A percentile compares a stretch with the other conserved stretches of the same genome.
Conservation (phyloP, 2,797 vertebrate genomes). For the Alfaro cultratus region DNA sequence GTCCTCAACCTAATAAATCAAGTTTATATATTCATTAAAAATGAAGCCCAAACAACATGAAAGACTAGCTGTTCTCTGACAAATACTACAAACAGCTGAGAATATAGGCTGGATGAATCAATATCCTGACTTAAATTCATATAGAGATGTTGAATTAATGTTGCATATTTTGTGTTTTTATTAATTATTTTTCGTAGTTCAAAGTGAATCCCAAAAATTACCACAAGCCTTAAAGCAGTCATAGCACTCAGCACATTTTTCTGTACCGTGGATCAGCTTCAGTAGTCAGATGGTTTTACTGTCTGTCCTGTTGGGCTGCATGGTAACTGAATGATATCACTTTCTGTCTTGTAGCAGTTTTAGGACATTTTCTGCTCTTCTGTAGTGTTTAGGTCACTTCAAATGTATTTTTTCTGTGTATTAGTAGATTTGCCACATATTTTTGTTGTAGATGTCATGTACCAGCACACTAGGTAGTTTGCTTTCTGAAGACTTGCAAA, state of each 20-base stretch:
- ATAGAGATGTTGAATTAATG: neutral
- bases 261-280: conserved; percentile 67
- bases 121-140: neutral
- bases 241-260: conserved; percentile 49
- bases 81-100: neutral
- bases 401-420: conserved; percentile 21
- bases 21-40: neutral
- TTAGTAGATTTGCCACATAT: conserved; percentile 34
- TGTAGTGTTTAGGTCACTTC: conserved; percentile 41
- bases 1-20: neutral
- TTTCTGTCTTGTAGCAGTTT: conserved; percentile 44
- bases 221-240: neutral
- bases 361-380: conserved; percentile 28
- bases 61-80: neutral
- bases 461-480: conserved; percentile 34
- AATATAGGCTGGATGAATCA: neutral
- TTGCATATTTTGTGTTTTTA: neutral
- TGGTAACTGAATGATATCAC: conserved; percentile 65
- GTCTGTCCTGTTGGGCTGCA: conserved; percentile 23
- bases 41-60: neutral
- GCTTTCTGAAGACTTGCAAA: conserved; percentile 59
- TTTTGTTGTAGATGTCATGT: conserved; percentile 63
- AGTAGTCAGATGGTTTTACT: conserved; percentile 43
- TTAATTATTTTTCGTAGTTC: neutral
- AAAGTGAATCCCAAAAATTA: neutral